A percentile compares a stretch with the other conserved stretches of the same genome.
These are phyloP conservation scores for Oryctes rhinoceros DNA, from an alignment of 1,140 invertebrate species.

Conservation along the genomic window DNA sequence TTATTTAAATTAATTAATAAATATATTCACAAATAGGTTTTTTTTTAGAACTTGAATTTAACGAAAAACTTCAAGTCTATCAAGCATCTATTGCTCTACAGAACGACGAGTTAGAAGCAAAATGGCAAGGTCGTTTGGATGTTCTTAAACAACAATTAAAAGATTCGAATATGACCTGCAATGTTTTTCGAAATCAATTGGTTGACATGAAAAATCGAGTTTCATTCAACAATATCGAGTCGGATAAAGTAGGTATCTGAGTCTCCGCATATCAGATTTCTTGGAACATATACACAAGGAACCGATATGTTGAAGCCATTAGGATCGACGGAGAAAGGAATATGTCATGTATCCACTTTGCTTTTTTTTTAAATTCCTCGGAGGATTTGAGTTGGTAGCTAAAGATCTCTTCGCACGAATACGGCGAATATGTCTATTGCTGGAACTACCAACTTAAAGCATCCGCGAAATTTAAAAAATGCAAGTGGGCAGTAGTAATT, in stretches of 20 bases:
- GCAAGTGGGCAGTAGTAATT: no score
- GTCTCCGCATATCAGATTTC: no score
- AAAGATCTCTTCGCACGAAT: no score
- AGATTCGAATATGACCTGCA: conserved; percentile 42
- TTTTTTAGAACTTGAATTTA: conserved; percentile 39
- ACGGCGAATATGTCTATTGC: no score
- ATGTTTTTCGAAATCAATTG: conserved; percentile 43
- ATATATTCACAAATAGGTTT: neutral
- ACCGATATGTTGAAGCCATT: no score
- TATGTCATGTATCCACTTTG: no score
- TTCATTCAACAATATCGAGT: conserved; percentile 8
- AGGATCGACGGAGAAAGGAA: no score
- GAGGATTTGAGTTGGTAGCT: no score
- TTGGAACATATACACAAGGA: no score
- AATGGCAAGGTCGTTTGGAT: conserved; percentile 40
- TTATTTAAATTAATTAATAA: neutral
- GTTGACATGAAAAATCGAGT: conserved; percentile 15
- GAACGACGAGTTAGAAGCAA: conserved; percentile 41
- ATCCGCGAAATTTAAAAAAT: no score
- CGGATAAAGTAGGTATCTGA: neutral
- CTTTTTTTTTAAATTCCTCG: no score
- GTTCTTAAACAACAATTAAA: conserved; percentile 42
- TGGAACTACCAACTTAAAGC: no score
- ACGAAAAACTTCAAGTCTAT: conserved; percentile 40
- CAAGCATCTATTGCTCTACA: conserved; percentile 43